Base-by-base conservation (phyloP, 1,140 invertebrate genomes). In the Zaprionus ghesquierei region DNA sequence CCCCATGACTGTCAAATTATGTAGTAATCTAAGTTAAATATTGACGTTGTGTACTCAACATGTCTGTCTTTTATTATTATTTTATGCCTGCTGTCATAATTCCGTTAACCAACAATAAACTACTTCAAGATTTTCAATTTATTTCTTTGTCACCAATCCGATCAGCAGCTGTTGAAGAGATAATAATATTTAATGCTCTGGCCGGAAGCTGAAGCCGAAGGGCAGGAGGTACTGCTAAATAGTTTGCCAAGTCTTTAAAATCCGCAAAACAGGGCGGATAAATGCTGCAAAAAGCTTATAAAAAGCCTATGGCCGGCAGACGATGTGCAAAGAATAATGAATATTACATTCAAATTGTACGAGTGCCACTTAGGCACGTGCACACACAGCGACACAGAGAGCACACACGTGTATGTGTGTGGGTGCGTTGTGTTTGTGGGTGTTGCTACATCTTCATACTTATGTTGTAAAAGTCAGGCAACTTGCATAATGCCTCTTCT, bases 401-500 rank as follows among this genome's bases (percentile, higher is more conserved):
- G 18, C 41, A 20, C 33, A 66, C n/a, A 29, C 25, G 29, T 15
- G 49, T 58, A 15, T 56, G 6, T 41, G 13, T 31, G 38, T 53
- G 35, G n/a, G 35, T 41, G 35, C n/a, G n/a, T 41, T 41, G 44
- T 46, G 41, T 38, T 20, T 23, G 38, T 53, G 44, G 41, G 38
- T 69, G 58, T 63, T 60, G 53, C 60, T 54, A 84, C 65, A 79
- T 79, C 79, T 76, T 80, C 69, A 79, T 89, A 51, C 60, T 62
- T 62, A 65, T 80, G 80, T 79, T 87, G 77, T 80, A 89, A 84
- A 75, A 89, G 85, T 79, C 85, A 74, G 86, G 85, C 80, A 79
- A 89, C 85, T 90, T 79, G 79, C 86, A 90, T 90, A 90, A 90
- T 90, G 81, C 86, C 89, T 79, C 90, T 91, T 89, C 89, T 84